These are phyloP conservation scores for Marronus borbonicus DNA, from an alignment of 2,888 invertebrate species.

Conservation along the genomic window DNA sequence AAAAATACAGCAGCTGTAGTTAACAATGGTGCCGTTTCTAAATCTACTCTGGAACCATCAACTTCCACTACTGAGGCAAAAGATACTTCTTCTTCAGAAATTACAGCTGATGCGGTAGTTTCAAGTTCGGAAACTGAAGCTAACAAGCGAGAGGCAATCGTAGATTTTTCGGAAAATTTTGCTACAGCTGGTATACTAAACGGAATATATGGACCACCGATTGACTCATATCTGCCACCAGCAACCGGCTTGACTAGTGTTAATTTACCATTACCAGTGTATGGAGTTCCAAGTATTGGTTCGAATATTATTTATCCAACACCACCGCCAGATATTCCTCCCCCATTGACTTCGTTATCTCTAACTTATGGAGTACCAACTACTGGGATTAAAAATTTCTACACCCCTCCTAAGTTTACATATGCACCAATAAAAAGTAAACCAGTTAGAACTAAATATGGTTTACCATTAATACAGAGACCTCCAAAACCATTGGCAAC, in stretches of 20 bases:
- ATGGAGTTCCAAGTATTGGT: conserved; percentile 74
- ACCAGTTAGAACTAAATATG: conserved; percentile 55
- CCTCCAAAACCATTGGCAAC: conserved; percentile 61
- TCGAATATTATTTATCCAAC: conserved; percentile 69
- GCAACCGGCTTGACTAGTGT: conserved; percentile 61
- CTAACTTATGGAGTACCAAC: conserved; percentile 56
- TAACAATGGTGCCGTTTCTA: conserved; percentile 62
- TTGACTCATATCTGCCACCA: conserved; percentile 65
- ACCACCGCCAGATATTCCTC: conserved; percentile 70
- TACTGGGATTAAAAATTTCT: conserved; percentile 54
- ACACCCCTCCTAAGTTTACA: conserved; percentile 61
- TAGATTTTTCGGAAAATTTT: conserved; percentile 62
- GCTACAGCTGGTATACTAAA: conserved; percentile 42
- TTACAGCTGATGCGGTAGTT: conserved; percentile 61
- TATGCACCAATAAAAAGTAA: conserved; percentile 61
- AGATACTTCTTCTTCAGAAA: conserved; percentile 49
- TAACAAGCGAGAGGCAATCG: conserved; percentile 66
- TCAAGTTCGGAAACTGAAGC: conserved; percentile 64
- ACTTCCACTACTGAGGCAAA: conserved; percentile 53
- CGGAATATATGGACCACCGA: conserved; percentile 49
- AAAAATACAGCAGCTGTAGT: conserved; percentile 67
- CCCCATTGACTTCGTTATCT: conserved; percentile 62
- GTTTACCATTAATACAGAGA: conserved; percentile 60
- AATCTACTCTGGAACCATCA: conserved; percentile 53
- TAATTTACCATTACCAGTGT: conserved; percentile 74